Evolutionary conservation across 1,140 invertebrate genomes (phyloP).

Genomic region (Harpegnathos saltator): DNA sequence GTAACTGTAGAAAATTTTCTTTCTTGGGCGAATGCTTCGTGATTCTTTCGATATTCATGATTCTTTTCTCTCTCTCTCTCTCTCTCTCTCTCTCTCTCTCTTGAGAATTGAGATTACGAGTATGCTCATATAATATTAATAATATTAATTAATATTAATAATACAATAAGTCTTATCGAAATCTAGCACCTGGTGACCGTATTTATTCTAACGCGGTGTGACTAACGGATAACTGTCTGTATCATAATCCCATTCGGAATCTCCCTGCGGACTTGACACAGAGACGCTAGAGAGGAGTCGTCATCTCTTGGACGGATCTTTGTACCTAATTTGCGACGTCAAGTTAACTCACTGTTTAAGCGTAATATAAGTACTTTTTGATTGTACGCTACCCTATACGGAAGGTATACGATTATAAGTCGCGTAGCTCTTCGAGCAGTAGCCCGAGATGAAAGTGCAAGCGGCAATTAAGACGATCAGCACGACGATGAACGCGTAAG

Average conservation of each 20-base stretch:
- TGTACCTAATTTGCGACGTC: constrained; percentile 50
- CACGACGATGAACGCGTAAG: constrained; percentile 78
- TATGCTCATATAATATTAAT: too few relatives aligned
- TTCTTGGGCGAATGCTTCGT: background rate
- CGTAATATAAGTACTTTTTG: constrained; percentile 27
- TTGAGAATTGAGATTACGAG: too few relatives aligned
- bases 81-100: too few relatives aligned
- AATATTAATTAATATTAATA: too few relatives aligned
- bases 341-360: constrained; percentile 61
- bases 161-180: constrained; percentile 10
- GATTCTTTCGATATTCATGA: too few relatives aligned
- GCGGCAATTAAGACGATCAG: constrained; percentile 73
- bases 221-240: background rate
- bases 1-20: background rate
- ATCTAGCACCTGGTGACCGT: background rate
- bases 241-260: too few relatives aligned
- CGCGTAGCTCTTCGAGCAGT: constrained; percentile 72
- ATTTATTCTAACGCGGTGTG: background rate
- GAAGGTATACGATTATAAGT: constrained; percentile 77
- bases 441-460: constrained; percentile 73
- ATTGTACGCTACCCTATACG: constrained; percentile 33
- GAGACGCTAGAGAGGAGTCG: constrained; percentile 46
- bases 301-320: constrained; percentile 70
- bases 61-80: too few relatives aligned
- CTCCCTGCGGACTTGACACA: constrained; percentile 58